Evolutionary conservation across 2,888 invertebrate genomes (phyloP), one percentile per base, ranked within the genome.

Genomic region (Liodrosophila aerea): DNA sequence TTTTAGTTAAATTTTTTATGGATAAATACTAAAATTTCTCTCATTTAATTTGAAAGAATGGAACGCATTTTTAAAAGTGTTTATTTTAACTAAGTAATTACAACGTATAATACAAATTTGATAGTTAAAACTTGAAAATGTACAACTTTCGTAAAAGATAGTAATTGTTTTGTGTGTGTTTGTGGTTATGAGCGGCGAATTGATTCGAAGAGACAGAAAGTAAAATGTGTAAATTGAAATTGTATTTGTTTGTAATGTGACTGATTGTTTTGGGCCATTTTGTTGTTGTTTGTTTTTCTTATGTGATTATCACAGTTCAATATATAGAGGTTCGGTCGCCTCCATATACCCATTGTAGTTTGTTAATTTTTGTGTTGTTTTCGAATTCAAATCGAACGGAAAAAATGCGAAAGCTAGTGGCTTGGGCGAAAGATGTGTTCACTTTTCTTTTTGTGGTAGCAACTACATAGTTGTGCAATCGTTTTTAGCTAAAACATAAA

Each of bases 261-360:
- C 41, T 30, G 41, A 39, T 43, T 52, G n/a, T 30, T 47, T 29
- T 31, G 18, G 34, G n/a, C 13, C 43, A 5, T 3, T 34, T 49
- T 44, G 16, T 45, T 40, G 29, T 33, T 45, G n/a, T 39, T 34
- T 56, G 31, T 73, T 63, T 66, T 53, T 70, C 62, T 81, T 76
- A 75, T 84, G 72, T 71, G 84, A 81, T 87, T 87, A 87, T 87
- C 87, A 87, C 87, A 87, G 87, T 86, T 85, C 76, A 80, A 82
- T 87, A 76, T 87, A 81, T 77, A 85, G 73, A 85, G 76, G 77
- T 75, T 63, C 52, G 46, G n/a, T 44, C 44, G 62, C 54, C 69
- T 73, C 59, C 73, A 71, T 73, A 76, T 67, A 72, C 63, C 63
- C 53, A 67, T 72, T 70, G 39, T 51, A 22, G 22, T 62, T 66